Conservation (phyloP, 1,140 invertebrate genomes). For the Eumaeus atala region DNA sequence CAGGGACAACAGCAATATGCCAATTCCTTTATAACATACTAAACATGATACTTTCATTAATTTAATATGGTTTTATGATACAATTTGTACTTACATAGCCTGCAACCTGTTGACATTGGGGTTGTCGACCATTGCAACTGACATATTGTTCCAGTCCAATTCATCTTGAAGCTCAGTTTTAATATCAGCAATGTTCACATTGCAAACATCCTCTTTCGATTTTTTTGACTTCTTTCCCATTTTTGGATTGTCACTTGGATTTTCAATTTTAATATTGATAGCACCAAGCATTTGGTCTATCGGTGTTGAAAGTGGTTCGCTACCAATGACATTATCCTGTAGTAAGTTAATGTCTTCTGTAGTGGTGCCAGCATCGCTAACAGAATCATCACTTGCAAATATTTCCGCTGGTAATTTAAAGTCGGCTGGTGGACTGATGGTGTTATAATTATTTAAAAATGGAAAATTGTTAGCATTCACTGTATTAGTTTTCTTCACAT, state of each 20-base stretch:
- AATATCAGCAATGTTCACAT: conserved; percentile 56
- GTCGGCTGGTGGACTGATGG: conserved; percentile 50
- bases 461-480: conserved; percentile 33
- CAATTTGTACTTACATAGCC: conserved; percentile 43
- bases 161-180: conserved; percentile 71
- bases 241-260: conserved; percentile 28
- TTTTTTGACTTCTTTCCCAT: conserved; percentile 47
- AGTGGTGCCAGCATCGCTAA: conserved; percentile 46
- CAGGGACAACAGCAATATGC: too few species aligned
- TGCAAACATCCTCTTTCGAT: conserved; percentile 38
- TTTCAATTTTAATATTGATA: conserved; percentile 63
- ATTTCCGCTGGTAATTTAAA: conserved; percentile 64
- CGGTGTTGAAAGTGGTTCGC: conserved; percentile 31
- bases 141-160: conserved; percentile 66
- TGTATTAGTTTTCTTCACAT: conserved; percentile 27
- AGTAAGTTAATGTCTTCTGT: conserved; percentile 45
- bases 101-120: conserved; percentile 54
- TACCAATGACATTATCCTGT: conserved; percentile 32
- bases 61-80: conserved; percentile 7
- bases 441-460: conserved; percentile 44
- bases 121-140: conserved; percentile 60
- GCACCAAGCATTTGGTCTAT: conserved; percentile 66
- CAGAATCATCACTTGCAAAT: conserved; percentile 66
- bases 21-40: background rate
- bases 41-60: conserved; percentile 4